phyloP scores from a whole-genome alignment of 2,113 vertebrate species.

The Heloderma charlesbogerti region DNA sequence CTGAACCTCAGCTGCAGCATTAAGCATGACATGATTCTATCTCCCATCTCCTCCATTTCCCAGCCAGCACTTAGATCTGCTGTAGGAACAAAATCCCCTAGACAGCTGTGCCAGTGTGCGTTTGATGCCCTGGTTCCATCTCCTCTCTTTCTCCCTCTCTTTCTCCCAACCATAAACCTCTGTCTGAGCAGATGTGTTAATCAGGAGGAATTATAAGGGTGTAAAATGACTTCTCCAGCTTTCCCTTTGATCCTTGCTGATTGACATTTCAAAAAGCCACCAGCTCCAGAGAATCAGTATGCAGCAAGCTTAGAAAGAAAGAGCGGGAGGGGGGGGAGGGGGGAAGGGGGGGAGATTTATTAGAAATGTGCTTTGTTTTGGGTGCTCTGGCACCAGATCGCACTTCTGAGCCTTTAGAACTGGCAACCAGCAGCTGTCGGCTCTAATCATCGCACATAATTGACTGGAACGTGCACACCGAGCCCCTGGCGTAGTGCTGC shows the following conservation, averaged over 20 bases:
- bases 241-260: conserved; percentile 37
- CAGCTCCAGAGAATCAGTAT: conserved; percentile 14
- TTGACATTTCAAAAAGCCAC: conserved; percentile 27
- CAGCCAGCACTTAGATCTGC: not conserved
- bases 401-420: conserved; percentile 42
- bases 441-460: conserved; percentile 27
- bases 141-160: not conserved
- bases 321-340: not conserved
- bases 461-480: conserved; percentile 11
- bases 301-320: not conserved
- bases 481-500: conserved; percentile 3
- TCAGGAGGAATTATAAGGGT: conserved; percentile 38
- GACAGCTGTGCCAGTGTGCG: conserved; percentile 4
- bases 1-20: not conserved
- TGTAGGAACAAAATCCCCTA: conserved; percentile 1
- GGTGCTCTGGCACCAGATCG: conserved; percentile 15
- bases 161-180: conserved; percentile 15
- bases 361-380: conserved; percentile 32
- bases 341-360: not conserved
- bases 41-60: not conserved
- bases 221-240: conserved; percentile 22
- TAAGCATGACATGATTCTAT: not conserved
- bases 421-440: conserved; percentile 31
- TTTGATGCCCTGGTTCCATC: conserved; percentile 27
- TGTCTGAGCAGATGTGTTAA: conserved; percentile 36